Evolutionary conservation across 2,888 invertebrate species (phyloP), one percentile per base, ranked within the genome.

Genomic region (Phengaris alcon): DNA sequence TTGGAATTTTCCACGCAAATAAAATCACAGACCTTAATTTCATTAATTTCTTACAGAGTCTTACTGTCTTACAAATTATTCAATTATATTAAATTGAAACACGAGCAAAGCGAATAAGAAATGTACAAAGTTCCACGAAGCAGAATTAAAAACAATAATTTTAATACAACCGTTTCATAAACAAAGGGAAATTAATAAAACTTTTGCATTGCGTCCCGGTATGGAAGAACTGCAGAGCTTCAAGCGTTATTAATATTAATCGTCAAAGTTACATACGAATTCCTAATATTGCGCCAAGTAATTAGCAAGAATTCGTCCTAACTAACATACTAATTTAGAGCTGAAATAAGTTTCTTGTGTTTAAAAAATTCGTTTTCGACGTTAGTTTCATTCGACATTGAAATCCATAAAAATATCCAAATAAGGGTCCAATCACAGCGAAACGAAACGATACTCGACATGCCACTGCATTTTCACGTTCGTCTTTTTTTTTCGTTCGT

Each of bases 261-360:
- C 48, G 48, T 48, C 69, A 69, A 69, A 69, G 69, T 69, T 69
- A 69, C 69, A 69, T 48, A 69, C 69, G 69, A 69, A 69, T 48
- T 69, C 48, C n/a, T 48, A 69, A 69, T 69, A 69, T 15, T 46
- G 48, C 48, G 22, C 70, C 12, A 70, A 70, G 51, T 70, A 70
- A 70, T 70, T 48, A 64, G 35, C 64, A 64, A 64, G 64, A 64
- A 64, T 64, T 22, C 59, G 22, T 64, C 35, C 22, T 10, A 57
- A 64, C 64, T 64, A 64, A 35, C 64, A 44, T 44, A 64, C 64
- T 12, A 12, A 44, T 64, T 35, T 12, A 0, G 6, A 35, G 13
- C 44, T 64, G 64, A 12, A 64, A 64, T 9, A 1, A 35, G 35
- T 44, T 64, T 64, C 13, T 6, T 35, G 64, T 64, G 15, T 22